Conservation (phyloP, 2,797 vertebrate genomes). For the Pteropus rufus region DNA sequence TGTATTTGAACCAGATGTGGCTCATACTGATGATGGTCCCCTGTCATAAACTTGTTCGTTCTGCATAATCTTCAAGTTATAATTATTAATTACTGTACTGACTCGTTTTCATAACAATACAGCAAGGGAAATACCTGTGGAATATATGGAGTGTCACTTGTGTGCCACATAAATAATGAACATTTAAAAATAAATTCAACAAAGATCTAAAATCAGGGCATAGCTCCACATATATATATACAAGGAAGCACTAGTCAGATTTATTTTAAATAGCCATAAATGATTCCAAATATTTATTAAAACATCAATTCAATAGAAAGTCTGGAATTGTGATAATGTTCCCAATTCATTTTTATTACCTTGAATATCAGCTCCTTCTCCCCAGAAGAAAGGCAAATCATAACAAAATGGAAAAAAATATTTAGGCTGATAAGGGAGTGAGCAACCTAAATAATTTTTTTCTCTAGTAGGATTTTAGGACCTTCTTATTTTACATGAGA, state of each 20-base stretch:
- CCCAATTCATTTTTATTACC: slow-evolving; percentile 54
- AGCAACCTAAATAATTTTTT: slow-evolving; percentile 70
- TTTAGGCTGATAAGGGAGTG: slow-evolving; percentile 71
- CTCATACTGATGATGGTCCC: slow-evolving; percentile 27
- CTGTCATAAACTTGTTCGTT: not conserved
- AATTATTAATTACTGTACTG: not conserved
- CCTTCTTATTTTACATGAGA: slow-evolving; percentile 75
- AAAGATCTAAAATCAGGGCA: slow-evolving; percentile 16
- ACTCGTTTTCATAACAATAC: slow-evolving; percentile 17
- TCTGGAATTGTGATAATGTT: slow-evolving; percentile 62
- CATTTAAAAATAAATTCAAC: slow-evolving; percentile 50
- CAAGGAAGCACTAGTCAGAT: slow-evolving; percentile 67
- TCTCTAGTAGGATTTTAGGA: slow-evolving; percentile 64
- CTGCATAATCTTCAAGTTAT: slow-evolving; percentile 38
- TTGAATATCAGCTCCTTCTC: not conserved
- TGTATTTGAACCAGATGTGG: slow-evolving; percentile 39
- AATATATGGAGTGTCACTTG: slow-evolving; percentile 47
- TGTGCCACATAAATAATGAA: slow-evolving; percentile 53
- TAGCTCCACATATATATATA: slow-evolving; percentile 51
- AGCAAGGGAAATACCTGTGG: slow-evolving; percentile 34
- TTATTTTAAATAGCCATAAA: slow-evolving; percentile 76
- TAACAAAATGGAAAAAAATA: slow-evolving; percentile 52
- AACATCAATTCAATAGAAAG: slow-evolving; percentile 65
- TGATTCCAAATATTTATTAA: slow-evolving; percentile 81
- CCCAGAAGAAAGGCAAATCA: slow-evolving; percentile 25